These are phyloP conservation scores for Schmidtea mediterranea DNA, from an alignment of 1,140 invertebrate genomes.

Conservation along the genomic window DNA sequence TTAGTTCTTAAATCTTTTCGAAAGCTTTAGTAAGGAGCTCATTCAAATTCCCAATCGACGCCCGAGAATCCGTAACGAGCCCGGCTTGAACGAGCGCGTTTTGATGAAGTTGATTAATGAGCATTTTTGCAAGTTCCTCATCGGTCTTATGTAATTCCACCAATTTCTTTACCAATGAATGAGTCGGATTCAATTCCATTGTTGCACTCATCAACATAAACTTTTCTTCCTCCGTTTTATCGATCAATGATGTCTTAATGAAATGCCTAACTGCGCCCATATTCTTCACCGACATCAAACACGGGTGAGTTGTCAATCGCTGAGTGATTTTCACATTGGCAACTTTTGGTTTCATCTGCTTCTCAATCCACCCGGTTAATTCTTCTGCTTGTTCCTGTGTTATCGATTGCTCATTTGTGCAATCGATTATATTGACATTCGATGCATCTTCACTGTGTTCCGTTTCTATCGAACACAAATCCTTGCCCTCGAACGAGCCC, in stretches of 20 bases:
- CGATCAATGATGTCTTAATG: slow-evolving; percentile 55
- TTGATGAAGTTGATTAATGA: slow-evolving; percentile 43
- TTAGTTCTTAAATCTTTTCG: slow-evolving; percentile 27
- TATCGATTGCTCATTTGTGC: background rate
- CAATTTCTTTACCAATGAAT: slow-evolving; percentile 1
- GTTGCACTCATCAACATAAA: slow-evolving; percentile 60
- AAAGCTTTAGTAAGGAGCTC: slow-evolving; percentile 52
- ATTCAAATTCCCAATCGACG: slow-evolving; percentile 54
- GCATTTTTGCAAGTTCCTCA: background rate
- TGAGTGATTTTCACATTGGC: slow-evolving; percentile 50
- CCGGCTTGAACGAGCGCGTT: slow-evolving; percentile 82
- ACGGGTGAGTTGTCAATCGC: slow-evolving; percentile 58
- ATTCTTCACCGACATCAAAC: slow-evolving; percentile 68
- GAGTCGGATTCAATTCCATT: slow-evolving; percentile 55
- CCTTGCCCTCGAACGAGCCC: slow-evolving; percentile 46
- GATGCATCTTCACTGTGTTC: slow-evolving; percentile 31
- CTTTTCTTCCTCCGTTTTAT: slow-evolving; percentile 52
- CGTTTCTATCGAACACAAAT: slow-evolving; percentile 65
- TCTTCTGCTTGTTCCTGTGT: slow-evolving; percentile 41
- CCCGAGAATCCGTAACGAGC: slow-evolving; percentile 62
- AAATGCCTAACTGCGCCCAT: slow-evolving; percentile 84
- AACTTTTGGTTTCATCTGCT: slow-evolving; percentile 44
- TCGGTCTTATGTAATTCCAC: background rate
- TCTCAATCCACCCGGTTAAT: slow-evolving; percentile 48
- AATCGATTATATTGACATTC: background rate